Conservation (phyloP, 53 echinoderm and acorn worm species). For the Arbacia lixula region DNA sequence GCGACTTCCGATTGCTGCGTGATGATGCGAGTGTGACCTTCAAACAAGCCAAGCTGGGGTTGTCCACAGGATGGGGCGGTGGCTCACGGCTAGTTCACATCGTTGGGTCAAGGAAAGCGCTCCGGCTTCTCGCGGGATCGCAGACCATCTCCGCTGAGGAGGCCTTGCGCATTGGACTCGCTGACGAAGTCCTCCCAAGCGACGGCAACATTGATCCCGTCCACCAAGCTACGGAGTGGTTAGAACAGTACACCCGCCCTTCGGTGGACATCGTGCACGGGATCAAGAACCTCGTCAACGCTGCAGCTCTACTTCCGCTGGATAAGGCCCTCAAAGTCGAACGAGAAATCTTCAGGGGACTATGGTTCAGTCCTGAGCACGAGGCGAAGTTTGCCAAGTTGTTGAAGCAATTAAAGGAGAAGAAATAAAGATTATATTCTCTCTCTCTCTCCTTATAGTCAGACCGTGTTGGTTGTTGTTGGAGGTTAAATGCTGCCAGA, state of each 20-base stretch:
- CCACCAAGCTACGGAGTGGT: constrained; percentile 64
- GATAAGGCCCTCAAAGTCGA: constrained; percentile 87
- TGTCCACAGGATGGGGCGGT: constrained; percentile 89
- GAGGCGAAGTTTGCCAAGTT: constrained; percentile 51
- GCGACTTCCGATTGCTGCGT: constrained; percentile 86
- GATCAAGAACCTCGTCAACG: constrained; percentile 78
- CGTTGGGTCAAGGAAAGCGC: constrained; percentile 75
- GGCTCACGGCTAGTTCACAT: constrained; percentile 85
- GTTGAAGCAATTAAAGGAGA: background rate
- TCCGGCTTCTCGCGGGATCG: constrained; percentile 70
- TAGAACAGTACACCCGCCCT: constrained; percentile 62
- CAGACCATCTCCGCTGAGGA: constrained; percentile 47
- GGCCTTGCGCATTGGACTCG: constrained; percentile 64
- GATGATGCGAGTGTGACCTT: constrained; percentile 68
- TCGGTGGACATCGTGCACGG: constrained; percentile 73
- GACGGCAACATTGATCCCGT: constrained; percentile 54
- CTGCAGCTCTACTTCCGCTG: constrained; percentile 73
- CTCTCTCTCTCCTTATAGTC: too few relatives aligned
- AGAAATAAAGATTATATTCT: background rate
- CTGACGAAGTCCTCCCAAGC: constrained; percentile 58
- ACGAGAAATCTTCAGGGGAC: constrained; percentile 80
- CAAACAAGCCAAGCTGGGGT: constrained; percentile 82
- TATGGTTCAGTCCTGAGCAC: constrained; percentile 75
- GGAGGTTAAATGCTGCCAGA: too few relatives aligned
- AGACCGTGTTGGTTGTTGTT: too few relatives aligned